Evolutionary conservation across 2,888 invertebrate species (phyloP).

Genomic region (Diarsia mendica): DNA sequence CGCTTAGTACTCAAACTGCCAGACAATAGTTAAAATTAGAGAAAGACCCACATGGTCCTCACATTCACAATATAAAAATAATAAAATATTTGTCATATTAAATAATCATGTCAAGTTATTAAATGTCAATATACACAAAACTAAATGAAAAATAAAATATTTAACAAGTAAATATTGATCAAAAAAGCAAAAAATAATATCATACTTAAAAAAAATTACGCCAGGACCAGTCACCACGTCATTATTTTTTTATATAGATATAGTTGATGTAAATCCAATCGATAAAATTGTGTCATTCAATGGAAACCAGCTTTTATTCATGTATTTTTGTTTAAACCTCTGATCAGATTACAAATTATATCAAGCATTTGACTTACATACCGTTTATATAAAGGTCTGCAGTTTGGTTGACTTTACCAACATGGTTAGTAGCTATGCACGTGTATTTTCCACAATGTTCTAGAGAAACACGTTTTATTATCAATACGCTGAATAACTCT

Average conservation of each 20-base stretch:
- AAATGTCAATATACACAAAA: too few relatives aligned
- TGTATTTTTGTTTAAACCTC: neutral
- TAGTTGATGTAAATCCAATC: neutral
- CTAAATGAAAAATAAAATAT: too few relatives aligned
- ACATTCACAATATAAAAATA: too few relatives aligned
- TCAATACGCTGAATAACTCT: slow-evolving; percentile 92
- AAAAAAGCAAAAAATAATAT: too few relatives aligned
- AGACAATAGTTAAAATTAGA: too few relatives aligned
- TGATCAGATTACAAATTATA: neutral
- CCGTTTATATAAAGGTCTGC: slow-evolving; percentile 93
- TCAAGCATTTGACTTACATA: slow-evolving; percentile 74
- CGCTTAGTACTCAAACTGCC: too few relatives aligned
- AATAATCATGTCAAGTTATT: too few relatives aligned
- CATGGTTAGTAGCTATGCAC: slow-evolving; percentile 93
- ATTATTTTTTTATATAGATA: too few relatives aligned
- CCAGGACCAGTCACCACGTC: neutral
- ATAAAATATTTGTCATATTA: too few relatives aligned
- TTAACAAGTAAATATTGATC: too few relatives aligned
- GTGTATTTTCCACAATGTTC: slow-evolving; percentile 93
- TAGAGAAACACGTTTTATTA: slow-evolving; percentile 92
- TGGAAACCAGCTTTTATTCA: neutral
- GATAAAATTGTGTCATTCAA: neutral
- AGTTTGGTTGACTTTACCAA: slow-evolving; percentile 93
- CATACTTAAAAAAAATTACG: too few relatives aligned
- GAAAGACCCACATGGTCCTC: too few relatives aligned